phyloP scores from a whole-genome alignment of 1,140 invertebrate species.

The Cydia amplana region DNA sequence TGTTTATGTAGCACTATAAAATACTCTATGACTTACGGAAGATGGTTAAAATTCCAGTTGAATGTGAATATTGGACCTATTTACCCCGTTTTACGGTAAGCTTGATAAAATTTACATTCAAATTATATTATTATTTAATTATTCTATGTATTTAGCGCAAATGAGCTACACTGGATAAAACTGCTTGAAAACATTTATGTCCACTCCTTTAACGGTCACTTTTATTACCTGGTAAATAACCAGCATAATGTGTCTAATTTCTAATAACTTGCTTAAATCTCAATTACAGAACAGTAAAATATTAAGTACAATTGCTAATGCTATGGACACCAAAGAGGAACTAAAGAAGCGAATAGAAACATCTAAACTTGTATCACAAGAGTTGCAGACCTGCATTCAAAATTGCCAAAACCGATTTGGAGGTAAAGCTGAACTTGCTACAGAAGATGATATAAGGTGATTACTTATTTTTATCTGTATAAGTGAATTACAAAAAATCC shows the following conservation, averaged over 20 bases:
- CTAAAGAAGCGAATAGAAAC: slow-evolving; percentile 61
- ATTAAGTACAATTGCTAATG: slow-evolving; percentile 66
- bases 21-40: too few relatives aligned
- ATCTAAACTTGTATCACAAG: slow-evolving; percentile 57
- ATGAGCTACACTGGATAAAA: neutral
- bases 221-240: neutral
- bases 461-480: neutral
- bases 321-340: slow-evolving; percentile 70
- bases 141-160: neutral
- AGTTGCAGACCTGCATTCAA: slow-evolving; percentile 81
- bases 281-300: slow-evolving; percentile 67
- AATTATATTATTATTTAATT: neutral
- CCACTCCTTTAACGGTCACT: neutral
- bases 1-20: too few relatives aligned
- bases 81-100: too few relatives aligned
- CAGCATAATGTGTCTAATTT: neutral
- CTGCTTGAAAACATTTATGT: neutral
- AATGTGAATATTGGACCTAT: too few relatives aligned
- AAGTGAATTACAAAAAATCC: too few relatives aligned
- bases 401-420: slow-evolving; percentile 90
- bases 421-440: slow-evolving; percentile 91
- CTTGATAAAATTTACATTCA: neutral
- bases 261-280: neutral
- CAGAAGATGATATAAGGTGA: slow-evolving; percentile 88
- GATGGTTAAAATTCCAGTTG: too few relatives aligned